Evolutionary conservation across 2,888 invertebrate genomes (phyloP).

Genomic region (Chrysotoxum bicinctum): DNA sequence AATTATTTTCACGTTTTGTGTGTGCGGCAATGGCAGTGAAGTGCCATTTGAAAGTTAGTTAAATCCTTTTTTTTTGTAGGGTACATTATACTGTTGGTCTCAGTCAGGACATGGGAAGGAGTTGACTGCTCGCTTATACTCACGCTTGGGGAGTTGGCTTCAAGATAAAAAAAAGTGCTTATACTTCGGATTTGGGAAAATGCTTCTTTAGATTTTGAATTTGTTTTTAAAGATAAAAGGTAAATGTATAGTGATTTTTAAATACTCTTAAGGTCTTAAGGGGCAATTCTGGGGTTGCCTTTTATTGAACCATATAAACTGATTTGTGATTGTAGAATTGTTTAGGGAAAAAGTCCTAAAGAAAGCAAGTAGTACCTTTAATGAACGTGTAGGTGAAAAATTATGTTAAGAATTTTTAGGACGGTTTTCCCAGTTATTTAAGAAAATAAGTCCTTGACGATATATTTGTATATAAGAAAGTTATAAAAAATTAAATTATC

Average conservation of each 20-base stretch:
- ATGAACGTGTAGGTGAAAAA: too few species aligned
- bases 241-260: conserved; percentile 26
- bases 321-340: background rate
- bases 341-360: background rate
- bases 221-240: conserved; percentile 18
- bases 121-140: conserved; percentile 31
- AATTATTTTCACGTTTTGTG: conserved; percentile 80
- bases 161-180: conserved; percentile 48
- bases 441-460: too few species aligned
- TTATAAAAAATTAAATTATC: too few species aligned
- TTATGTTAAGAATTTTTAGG: too few species aligned
- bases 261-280: conserved; percentile 25
- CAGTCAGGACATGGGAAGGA: conserved; percentile 35
- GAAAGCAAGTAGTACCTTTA: too few species aligned
- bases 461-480: too few species aligned
- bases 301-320: conserved; percentile 10
- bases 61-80: conserved; percentile 65
- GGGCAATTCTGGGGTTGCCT: conserved; percentile 1
- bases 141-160: conserved; percentile 55
- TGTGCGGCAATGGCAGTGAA: conserved; percentile 70
- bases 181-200: conserved; percentile 47
- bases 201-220: conserved; percentile 51
- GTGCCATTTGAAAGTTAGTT: conserved; percentile 73
- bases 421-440: too few species aligned
- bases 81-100: conserved; percentile 23